A percentile compares a stretch with the other conserved stretches of the same genome.
Conservation (phyloP, 2,888 invertebrate species). For the Abrostola tripartita region DNA sequence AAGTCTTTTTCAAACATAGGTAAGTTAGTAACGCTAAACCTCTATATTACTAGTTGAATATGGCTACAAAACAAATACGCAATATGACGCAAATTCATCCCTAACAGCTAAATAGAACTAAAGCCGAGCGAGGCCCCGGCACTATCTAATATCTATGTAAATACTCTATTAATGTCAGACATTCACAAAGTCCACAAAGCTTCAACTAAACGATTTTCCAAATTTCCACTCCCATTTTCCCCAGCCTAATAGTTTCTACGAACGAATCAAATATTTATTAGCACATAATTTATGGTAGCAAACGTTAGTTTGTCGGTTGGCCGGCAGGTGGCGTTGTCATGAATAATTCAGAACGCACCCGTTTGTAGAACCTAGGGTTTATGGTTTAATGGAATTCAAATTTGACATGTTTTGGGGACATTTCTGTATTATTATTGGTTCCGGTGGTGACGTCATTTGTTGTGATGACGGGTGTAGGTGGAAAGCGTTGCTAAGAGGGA, state of each 20-base stretch:
- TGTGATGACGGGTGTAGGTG: conserved; percentile 31
- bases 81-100: too few relatives aligned
- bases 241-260: conserved; percentile 21
- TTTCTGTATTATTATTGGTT: conserved; percentile 52
- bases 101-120: too few relatives aligned
- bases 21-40: too few relatives aligned
- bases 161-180: background rate
- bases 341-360: conserved; percentile 70
- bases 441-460: conserved; percentile 49
- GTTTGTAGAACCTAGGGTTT: conserved; percentile 57
- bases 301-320: conserved; percentile 75
- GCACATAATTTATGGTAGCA: conserved; percentile 60
- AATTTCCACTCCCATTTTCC: conserved; percentile 23
- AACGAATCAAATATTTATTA: conserved; percentile 60
- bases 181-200: background rate
- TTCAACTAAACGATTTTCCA: conserved; percentile 12
- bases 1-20: too few relatives aligned
- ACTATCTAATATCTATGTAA: background rate
- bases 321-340: conserved; percentile 75
- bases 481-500: conserved; percentile 5
- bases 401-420: conserved; percentile 61
- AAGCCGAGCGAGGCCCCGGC: too few relatives aligned
- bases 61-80: too few relatives aligned
- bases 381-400: conserved; percentile 64
- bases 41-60: too few relatives aligned